phyloP scores from a whole-genome alignment of 2,888 invertebrate species.

The Hyposoter didymator region DNA sequence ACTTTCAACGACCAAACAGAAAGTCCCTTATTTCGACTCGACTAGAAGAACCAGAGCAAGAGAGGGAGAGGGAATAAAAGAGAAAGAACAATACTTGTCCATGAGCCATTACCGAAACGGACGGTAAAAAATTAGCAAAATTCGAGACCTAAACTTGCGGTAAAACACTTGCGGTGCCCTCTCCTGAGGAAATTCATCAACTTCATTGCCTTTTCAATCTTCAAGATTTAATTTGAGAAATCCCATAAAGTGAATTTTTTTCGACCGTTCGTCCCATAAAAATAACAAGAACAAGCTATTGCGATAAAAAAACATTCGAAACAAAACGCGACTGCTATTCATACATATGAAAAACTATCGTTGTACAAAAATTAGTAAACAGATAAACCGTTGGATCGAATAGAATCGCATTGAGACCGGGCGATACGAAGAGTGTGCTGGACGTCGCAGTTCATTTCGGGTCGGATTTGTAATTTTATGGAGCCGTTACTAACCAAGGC shows the following conservation, averaged over 20 bases:
- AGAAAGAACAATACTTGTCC: conserved; percentile 35
- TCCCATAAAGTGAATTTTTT: background rate
- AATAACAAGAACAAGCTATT: too few species aligned
- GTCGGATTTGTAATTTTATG: conserved; percentile 33
- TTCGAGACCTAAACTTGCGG: conserved; percentile 10
- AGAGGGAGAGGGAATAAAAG: conserved; percentile 18
- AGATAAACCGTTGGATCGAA: conserved; percentile 47
- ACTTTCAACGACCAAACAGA: conserved; percentile 20
- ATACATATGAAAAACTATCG: conserved; percentile 5
- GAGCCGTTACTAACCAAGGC: conserved; percentile 10
- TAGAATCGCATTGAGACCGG: conserved; percentile 5
- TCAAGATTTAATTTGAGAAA: background rate
- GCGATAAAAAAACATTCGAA: too few species aligned
- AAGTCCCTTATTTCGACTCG: conserved; percentile 23
- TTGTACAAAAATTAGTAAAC: conserved; percentile 15
- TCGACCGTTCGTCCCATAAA: too few species aligned
- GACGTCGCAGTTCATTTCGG: background rate
- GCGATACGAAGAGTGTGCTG: conserved; percentile 54
- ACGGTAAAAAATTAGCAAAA: conserved; percentile 58
- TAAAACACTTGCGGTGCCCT: background rate
- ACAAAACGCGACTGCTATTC: background rate
- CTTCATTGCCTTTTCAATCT: background rate
- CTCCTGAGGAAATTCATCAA: background rate
- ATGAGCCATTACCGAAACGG: conserved; percentile 23
- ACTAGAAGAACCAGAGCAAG: background rate